Base-by-base conservation (phyloP, 2,888 invertebrate species). In the Brenthis daphne region DNA sequence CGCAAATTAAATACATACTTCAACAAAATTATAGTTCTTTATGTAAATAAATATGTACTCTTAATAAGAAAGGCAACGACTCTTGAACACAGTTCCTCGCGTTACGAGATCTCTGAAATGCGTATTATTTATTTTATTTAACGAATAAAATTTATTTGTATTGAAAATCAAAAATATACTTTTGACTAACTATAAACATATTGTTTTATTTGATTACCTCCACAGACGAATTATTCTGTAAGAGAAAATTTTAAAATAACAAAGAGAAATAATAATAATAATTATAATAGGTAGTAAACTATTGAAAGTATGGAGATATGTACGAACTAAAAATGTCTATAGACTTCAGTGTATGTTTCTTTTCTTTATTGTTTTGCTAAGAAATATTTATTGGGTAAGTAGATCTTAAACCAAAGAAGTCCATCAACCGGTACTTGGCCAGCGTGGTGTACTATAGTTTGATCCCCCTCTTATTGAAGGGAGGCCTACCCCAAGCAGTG, bases 21-120 rank as follows among this genome's bases (percentile, higher is more conserved):
- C 37, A 57, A n/a, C 37, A 43, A 37, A 43, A 20, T 57, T 3
- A 16, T 43, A 58, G 0, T 4, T 29, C 4, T 29, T 29, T 29
- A 29, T 29, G 5, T 29, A 5, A 29, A 29, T 29, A 29, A 33
- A 33, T 43, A 47, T 24, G 69, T 89, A 90, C 90, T 89, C 87
- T 86, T 81, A 88, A 69, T 12, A 89, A 80, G 72, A 83, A 89
- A 66, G 89, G 90, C 77, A 89, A 84, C 11, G 90, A 89, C 71
- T 90, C 89, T 79, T 90, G 90, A 33, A 89, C 84, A 77, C 89
- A 89, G 80, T 89, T 90, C 71, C 88, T 83, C 67, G 80, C 75
- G 72, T 79, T 85, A 66, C 88, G 86, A 29, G 84, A 78, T 74
- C 85, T 87, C 90, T 90, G 89, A 55, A 88, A 88, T 71, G 57